phyloP scores from a whole-genome alignment of 2,113 vertebrate genomes.

The Stictonetta naevosa region DNA sequence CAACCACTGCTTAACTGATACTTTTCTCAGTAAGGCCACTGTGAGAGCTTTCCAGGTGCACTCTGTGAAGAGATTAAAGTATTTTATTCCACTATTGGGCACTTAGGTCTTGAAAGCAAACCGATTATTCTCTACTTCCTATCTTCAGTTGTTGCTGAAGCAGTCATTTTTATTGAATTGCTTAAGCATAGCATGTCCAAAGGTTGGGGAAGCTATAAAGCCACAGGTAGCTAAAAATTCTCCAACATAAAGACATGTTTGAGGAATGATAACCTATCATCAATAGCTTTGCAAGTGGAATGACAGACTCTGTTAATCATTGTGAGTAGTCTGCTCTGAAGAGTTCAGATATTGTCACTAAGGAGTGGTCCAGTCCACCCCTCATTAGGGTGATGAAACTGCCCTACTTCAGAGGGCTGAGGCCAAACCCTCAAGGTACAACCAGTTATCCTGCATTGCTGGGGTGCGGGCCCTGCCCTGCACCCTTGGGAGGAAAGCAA shows the following conservation, averaged over 20 bases:
- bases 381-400: slow-evolving; percentile 41
- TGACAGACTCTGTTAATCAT: slow-evolving; percentile 57
- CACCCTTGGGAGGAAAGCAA: background rate
- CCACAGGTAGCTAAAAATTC: slow-evolving; percentile 41
- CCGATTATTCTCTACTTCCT: background rate
- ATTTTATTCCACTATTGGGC: background rate
- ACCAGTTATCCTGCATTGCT: background rate
- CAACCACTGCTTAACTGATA: background rate
- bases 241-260: slow-evolving; percentile 26
- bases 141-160: slow-evolving; percentile 23
- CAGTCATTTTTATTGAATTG: slow-evolving; percentile 31
- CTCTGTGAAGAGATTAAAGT: background rate
- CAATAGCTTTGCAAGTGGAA: slow-evolving; percentile 3
- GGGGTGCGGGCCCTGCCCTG: background rate
- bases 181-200: slow-evolving; percentile 26
- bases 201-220: slow-evolving; percentile 54
- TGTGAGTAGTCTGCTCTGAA: slow-evolving; percentile 22
- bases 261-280: slow-evolving; percentile 30
- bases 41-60: background rate
- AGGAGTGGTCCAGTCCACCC: slow-evolving; percentile 15
- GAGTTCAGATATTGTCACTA: slow-evolving; percentile 18
- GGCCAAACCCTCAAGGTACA: background rate
- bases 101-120: background rate
- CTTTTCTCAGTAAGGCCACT: background rate
- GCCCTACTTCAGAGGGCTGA: background rate